Evolutionary conservation across 1,140 invertebrate genomes (phyloP), one percentile per base, ranked within the genome.

Genomic region (Formica exsecta): DNA sequence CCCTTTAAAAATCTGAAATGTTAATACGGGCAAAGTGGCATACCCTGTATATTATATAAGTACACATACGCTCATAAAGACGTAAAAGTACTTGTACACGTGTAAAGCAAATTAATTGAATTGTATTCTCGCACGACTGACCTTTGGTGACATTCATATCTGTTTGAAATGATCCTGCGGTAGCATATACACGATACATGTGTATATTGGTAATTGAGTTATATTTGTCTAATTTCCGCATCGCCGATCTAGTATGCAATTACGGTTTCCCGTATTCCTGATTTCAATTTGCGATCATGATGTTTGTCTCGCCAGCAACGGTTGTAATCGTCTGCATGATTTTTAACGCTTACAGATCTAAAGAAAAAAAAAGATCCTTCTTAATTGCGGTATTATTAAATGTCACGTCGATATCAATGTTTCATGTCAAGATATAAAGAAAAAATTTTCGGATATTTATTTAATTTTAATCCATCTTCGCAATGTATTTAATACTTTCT

Each of bases 161-260:
- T 16, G 29, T 85, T 77, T 59, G 59, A 32, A 36, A 11, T 22
- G n/a, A 22, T 38, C n/a, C 32, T 57, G 36, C 8, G 16, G 8
- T 19, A 19, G 32, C n/a, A 8, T 44, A 16, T 38, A 9, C 22
- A 51, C 11, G 51, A 41, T 29, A 9, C 75, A 75, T 22, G 22
- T 75, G 8, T 38, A 4, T 59, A 25, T 75, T 70, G 51, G 48
- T 57, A 61, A 86, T 89, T 89, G 54, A 6, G n/a, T 62, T 76
- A 44, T 51, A 61, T 70, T 32, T 71, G 68, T n/a, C 54, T 74
- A 68, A 71, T 81, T 89, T 86, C 64, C 29, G 16, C 75, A 61
- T 22, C 57, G 41, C 16, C n/a, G 38, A 86, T 86, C 61, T 80
- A 64, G 36, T 29, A 36, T 19, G 22, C 6, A 11, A n/a, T 9